Evolutionary conservation across 2,888 invertebrate genomes (phyloP).

Genomic region (Villa cingulata): DNA sequence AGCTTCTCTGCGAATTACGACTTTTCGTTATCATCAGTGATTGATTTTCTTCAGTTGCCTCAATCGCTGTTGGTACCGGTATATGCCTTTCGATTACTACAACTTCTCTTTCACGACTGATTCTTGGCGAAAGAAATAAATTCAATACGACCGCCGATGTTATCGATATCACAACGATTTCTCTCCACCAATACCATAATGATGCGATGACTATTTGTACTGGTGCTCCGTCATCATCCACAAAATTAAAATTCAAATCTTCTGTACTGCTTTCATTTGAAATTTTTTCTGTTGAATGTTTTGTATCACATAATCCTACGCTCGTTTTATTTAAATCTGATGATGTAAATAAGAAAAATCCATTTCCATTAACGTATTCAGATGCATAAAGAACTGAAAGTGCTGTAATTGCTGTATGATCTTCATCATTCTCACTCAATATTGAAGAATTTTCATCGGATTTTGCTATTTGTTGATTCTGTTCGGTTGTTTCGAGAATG

Average conservation of each 20-base stretch:
- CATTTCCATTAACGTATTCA: constrained; percentile 61
- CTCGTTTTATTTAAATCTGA: constrained; percentile 39
- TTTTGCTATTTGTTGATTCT: too few relatives aligned
- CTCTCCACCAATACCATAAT: constrained; percentile 75
- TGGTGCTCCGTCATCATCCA: constrained; percentile 44
- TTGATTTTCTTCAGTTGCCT: constrained; percentile 30
- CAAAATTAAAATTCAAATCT: constrained; percentile 23
- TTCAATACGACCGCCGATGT: constrained; percentile 59
- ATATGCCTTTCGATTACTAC: constrained; percentile 34
- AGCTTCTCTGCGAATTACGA: constrained; percentile 12
- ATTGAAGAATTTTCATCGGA: too few relatives aligned
- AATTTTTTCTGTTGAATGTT: constrained; percentile 1
- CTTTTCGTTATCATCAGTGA: constrained; percentile 17
- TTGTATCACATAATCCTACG: constrained; percentile 33
- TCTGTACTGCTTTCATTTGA: constrained; percentile 11
- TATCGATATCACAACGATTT: constrained; percentile 61
- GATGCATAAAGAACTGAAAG: constrained; percentile 61
- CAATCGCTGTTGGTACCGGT: constrained; percentile 31
- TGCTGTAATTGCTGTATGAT: constrained; percentile 38
- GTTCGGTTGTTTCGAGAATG: constrained; percentile 13
- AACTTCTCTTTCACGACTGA: constrained; percentile 27
- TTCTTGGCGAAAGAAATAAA: constrained; percentile 43
- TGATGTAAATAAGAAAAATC: constrained; percentile 59
- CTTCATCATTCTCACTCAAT: constrained; percentile 24
- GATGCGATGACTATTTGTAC: constrained; percentile 58